Evolutionary conservation across 2,888 invertebrate genomes (phyloP).

Genomic region (Heteromyza rotundicornis): DNA sequence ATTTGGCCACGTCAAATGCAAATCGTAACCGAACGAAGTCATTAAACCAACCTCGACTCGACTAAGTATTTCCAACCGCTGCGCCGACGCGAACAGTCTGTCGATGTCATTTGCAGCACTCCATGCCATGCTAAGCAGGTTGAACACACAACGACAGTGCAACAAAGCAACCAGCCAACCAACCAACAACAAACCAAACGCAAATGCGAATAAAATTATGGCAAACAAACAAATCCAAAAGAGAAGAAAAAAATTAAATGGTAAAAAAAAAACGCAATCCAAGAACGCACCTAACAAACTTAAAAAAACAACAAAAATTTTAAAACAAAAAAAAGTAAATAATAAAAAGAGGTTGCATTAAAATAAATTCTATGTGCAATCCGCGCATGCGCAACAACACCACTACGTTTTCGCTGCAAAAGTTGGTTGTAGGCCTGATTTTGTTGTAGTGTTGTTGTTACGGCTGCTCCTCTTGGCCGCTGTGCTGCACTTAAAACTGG

Average conservation of each 20-base stretch:
- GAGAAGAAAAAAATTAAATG: neutral
- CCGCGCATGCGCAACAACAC: constrained; percentile 26
- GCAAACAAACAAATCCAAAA: neutral
- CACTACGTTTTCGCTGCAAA: neutral
- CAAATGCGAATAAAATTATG: neutral
- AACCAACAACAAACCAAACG: neutral
- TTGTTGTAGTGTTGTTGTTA: neutral
- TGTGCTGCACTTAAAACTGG: constrained; percentile 7
- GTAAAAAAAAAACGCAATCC: neutral
- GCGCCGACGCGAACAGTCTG: neutral
- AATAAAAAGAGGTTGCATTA: neutral
- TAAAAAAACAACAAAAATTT: constrained; percentile 17
- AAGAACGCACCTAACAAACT: constrained; percentile 5
- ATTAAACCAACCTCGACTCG: constrained; percentile 4
- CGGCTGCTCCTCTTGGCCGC: constrained; percentile 5
- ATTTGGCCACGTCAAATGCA: constrained; percentile 5
- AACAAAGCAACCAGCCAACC: neutral
- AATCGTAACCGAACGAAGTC: neutral
- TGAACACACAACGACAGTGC: neutral
- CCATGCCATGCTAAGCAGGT: constrained; percentile 19
- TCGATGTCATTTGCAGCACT: neutral
- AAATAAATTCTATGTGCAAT: neutral
- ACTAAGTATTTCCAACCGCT: neutral
- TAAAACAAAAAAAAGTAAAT: constrained; percentile 14
- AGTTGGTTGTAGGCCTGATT: neutral